Evolutionary conservation across 2,797 vertebrate species (phyloP), one percentile per base, ranked within the genome.

Genomic region (Galagoides demidoff): DNA sequence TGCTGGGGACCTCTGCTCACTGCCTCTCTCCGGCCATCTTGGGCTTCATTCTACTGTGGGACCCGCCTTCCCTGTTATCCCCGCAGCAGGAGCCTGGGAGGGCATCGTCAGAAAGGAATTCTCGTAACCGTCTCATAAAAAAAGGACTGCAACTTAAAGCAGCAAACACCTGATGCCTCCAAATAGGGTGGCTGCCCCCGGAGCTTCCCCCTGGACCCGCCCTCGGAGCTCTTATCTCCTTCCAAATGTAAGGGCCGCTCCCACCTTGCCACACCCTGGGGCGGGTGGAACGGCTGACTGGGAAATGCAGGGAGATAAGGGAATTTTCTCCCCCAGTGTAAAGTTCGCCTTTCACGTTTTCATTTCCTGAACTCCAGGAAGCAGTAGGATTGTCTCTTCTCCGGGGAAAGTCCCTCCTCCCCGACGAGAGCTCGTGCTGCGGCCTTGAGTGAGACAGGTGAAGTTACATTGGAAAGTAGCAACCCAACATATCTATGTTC

Each of bases 1-100:
- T 97, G 92, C 92, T 91, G 95, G 84, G 57, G n/a, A 59, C 66
- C n/a, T 27, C 71, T 0, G 23, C 14, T 49, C 37, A n/a, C 22
- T 93, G 66, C 87, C 25, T 73, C 66, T 73, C 86, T 29, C 34
- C 5, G 22, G 64, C 59, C 43, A 39, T 14, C 14, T 85, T 3
- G 0, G 23, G 23, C 78, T 34, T 31, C 52, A 0, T 70, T 87
- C n/a, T 78, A 5, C 17, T 0, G 10, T 7, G 19, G 27, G 13
- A 37, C 39, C 31, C 6, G 6, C 61, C 20, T 81, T 61, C 45
- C 39, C 5, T 59, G 3, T 8, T 23, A 9, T 52, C 63, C 39
- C 16, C 5, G 37, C 23, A 90, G 43, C 64, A 49, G 49, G 14
- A 49, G 49, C 49, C 49, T 49, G 49, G 13, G 49, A 11, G 45